Base-by-base conservation (phyloP, 2,888 invertebrate species). In the Sphaeridia pumilis region DNA sequence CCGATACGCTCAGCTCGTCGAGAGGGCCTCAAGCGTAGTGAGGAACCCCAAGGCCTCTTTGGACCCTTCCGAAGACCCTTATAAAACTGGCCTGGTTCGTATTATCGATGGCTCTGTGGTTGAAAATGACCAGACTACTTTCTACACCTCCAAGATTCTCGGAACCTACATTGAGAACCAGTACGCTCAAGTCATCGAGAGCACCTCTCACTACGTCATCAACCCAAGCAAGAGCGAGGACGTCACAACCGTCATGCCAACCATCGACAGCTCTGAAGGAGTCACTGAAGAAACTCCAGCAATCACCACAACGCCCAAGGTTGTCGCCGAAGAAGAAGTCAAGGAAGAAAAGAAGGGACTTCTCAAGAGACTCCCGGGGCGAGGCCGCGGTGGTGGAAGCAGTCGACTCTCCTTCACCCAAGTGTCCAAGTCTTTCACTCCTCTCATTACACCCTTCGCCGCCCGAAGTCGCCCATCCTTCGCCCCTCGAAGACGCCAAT, bases 391-490 rank as follows among this genome's bases (percentile, higher is more conserved):
- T 22, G 55, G 52, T 34, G n/a, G n/a, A n/a, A 42, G 52, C 7
- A 55, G 80, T 2, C 75, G 84, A 44, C 71, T 84, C 25, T 79
- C 82, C 1, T 83, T 82, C 66, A 79, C 81, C 49, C 76, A 81
- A 0, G 81, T 81, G 52, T 86, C 84, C 65, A 78, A 81, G 41
- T 81, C 84, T 0, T 86, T 87, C 60, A 84, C 85, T 1, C 87
- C 87, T 0, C 82, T 83, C 0, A 88, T 89, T 45, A 77, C 87
- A 67, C 88, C 89, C 26, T 89, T 89, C 69, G 82, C 82, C 2
- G 85, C 87, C 0, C 75, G 87, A 55, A 83, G 82, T 61, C 76
- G 88, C 46, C 87, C 87, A 0, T 82, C 84, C 3, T 88, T 88
- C 67, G 82, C 83, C 57, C 88, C 88, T 0, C 67, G 69, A 55